phyloP scores from a whole-genome alignment of 2,797 vertebrate species.

The Eulemur albifrons region DNA sequence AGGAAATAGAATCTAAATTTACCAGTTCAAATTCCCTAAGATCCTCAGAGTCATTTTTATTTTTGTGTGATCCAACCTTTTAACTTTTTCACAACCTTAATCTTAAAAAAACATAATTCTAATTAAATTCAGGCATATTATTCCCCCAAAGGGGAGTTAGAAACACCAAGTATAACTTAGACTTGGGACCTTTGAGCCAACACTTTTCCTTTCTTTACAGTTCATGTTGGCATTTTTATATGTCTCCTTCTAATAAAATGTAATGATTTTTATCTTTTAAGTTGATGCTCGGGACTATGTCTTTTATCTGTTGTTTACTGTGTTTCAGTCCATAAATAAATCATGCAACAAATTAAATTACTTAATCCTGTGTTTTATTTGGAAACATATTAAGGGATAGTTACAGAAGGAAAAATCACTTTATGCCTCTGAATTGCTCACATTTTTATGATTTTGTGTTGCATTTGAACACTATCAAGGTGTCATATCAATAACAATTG shows the following conservation, averaged over 20 bases:
- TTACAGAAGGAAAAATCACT: constrained; percentile 78
- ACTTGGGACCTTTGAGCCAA: constrained; percentile 81
- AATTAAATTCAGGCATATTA: constrained; percentile 86
- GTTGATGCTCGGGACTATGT: constrained; percentile 80
- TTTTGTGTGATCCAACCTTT: constrained; percentile 85
- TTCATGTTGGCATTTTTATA: constrained; percentile 84
- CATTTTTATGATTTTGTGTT: constrained; percentile 80
- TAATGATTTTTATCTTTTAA: constrained; percentile 86
- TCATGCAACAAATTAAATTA: constrained; percentile 85
- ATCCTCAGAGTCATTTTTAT: constrained; percentile 84
- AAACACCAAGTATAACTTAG: constrained; percentile 82
- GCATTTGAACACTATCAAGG: constrained; percentile 80
- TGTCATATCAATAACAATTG: constrained; percentile 81
- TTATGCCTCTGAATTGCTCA: constrained; percentile 79
- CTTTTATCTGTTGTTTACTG: constrained; percentile 85
- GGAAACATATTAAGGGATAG: constrained; percentile 82
- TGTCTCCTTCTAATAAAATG: constrained; percentile 84
- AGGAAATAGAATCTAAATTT: constrained; percentile 87
- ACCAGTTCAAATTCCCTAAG: constrained; percentile 85
- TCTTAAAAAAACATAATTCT: constrained; percentile 86
- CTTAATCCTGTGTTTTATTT: constrained; percentile 85
- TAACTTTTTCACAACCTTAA: constrained; percentile 87
- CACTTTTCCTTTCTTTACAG: constrained; percentile 81
- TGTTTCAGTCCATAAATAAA: constrained; percentile 84
- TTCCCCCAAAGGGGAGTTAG: constrained; percentile 84